A percentile compares a stretch with the other conserved stretches of the same genome.
Evolutionary conservation across 2,797 vertebrate species (phyloP).

Genomic region (Parauchenoglanis punctatus): DNA sequence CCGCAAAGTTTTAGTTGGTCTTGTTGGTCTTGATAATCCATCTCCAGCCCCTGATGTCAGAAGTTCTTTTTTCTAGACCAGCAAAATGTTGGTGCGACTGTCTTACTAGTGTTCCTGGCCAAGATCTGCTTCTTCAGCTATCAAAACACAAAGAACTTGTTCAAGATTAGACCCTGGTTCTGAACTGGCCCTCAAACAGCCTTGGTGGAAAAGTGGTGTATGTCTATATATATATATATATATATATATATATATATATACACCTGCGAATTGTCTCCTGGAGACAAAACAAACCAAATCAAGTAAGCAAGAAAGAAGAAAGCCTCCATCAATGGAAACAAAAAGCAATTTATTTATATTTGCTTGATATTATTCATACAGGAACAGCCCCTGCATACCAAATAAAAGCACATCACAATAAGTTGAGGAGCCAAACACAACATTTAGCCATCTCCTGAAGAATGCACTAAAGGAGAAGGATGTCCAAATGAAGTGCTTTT

Average conservation of each 20-base stretch:
- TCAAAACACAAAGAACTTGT: too few species aligned
- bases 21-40: too few species aligned
- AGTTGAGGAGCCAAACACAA: not conserved
- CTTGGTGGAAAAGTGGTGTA: too few species aligned
- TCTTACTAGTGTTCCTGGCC: too few species aligned
- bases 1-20: too few species aligned
- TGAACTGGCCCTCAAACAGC: too few species aligned
- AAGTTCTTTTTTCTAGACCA: too few species aligned
- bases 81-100: too few species aligned
- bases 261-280: not conserved
- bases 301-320: not conserved
- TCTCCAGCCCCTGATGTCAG: too few species aligned
- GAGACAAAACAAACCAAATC: constrained; percentile 21
- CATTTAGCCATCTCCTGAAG: not conserved
- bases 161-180: too few species aligned
- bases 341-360: constrained; percentile 17
- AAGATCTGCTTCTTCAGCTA: too few species aligned
- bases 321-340: not conserved
- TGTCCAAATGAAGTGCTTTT: constrained; percentile 8
- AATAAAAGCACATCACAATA: not conserved
- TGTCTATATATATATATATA: not conserved
- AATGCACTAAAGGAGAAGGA: not conserved
- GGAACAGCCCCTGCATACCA: not conserved
- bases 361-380: not conserved
- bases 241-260: too few species aligned